Evolutionary conservation across 2,888 invertebrate species (phyloP).

Genomic region (Chrysolina oricalcia): DNA sequence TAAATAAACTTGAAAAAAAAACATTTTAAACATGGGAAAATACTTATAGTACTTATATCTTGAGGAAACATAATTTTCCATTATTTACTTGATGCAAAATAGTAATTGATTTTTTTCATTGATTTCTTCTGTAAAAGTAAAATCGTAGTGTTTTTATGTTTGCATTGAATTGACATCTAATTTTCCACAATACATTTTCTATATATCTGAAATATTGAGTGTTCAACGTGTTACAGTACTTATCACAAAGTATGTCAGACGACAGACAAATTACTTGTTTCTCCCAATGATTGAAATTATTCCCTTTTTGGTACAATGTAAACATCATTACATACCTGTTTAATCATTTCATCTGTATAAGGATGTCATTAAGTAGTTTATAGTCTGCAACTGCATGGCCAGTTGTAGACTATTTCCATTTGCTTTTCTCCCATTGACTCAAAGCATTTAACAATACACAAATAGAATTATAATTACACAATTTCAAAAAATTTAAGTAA

Average conservation of each 20-base stretch:
- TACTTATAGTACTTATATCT: too few species aligned
- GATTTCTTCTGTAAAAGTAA: too few species aligned
- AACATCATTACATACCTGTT: constrained; percentile 18
- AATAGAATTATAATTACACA: too few species aligned
- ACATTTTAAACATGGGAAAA: too few species aligned
- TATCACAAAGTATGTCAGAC: background rate
- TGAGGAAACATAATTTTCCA: too few species aligned
- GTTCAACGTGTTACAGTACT: background rate
- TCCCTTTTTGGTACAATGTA: constrained; percentile 12
- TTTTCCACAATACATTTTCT: background rate
- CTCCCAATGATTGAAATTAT: background rate
- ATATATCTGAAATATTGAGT: background rate
- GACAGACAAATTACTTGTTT: background rate
- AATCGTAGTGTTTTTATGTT: too few species aligned
- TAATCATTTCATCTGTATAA: constrained; percentile 12
- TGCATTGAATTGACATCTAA: background rate
- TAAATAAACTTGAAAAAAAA: too few species aligned
- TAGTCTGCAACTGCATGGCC: background rate
- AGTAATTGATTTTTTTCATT: too few species aligned
- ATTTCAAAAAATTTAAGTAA: too few species aligned
- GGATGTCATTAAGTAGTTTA: background rate
- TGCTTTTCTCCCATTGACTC: background rate
- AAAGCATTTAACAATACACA: background rate
- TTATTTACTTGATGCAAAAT: too few species aligned
- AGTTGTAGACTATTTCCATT: background rate